phyloP scores from a whole-genome alignment of 2,888 invertebrate species.

The Crepidodera aurea region DNA sequence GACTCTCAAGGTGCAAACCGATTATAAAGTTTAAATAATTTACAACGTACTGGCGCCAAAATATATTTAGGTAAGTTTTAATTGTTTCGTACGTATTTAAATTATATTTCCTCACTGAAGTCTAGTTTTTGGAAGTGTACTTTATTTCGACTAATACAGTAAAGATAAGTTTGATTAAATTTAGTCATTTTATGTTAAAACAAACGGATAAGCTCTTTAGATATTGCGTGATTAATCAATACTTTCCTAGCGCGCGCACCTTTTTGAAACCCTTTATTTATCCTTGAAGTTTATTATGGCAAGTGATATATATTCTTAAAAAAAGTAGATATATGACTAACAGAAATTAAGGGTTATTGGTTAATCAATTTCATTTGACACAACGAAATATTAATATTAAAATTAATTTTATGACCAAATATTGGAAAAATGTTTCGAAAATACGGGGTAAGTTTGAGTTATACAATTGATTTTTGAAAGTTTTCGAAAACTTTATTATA shows the following conservation, averaged over 20 bases:
- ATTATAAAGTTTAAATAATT: too few relatives aligned
- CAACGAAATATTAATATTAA: too few relatives aligned
- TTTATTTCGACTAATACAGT: neutral
- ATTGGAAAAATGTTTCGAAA: neutral
- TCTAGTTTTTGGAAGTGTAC: neutral
- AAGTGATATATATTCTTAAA: too few relatives aligned
- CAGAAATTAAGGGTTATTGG: too few relatives aligned
- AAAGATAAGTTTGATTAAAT: conserved; percentile 6
- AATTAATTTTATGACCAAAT: neutral
- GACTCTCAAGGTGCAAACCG: too few relatives aligned
- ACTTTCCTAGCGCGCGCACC: conserved; percentile 21
- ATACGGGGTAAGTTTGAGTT: neutral
- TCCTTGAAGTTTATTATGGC: too few relatives aligned
- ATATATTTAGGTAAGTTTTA: conserved; percentile 7
- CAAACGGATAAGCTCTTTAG: conserved; percentile 13
- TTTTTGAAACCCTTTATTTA: neutral
- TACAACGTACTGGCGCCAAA: conserved; percentile 1
- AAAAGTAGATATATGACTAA: too few relatives aligned
- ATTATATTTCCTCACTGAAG: neutral
- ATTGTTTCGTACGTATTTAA: too few relatives aligned
- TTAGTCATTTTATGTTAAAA: conserved; percentile 10
- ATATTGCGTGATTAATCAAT: conserved; percentile 17
- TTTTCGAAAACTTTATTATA: too few relatives aligned
- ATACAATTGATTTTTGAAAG: too few relatives aligned
- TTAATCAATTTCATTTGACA: too few relatives aligned